Evolutionary conservation across 2,888 invertebrate species (phyloP), one percentile per base, ranked within the genome.

Genomic region (Clunio marinus): DNA sequence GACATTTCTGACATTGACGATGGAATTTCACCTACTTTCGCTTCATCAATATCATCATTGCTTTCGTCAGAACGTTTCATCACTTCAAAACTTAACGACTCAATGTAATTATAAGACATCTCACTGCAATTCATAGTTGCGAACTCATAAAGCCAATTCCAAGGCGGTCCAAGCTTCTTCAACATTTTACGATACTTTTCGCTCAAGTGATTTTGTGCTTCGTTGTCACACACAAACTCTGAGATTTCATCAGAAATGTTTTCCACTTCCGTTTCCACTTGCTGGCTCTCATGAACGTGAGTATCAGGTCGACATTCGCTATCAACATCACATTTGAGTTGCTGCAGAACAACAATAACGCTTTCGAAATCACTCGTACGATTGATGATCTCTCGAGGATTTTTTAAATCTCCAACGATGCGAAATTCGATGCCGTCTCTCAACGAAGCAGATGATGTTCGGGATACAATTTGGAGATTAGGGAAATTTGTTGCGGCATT

Each of bases 141-240:
- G 69, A 74, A 73, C 63, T 73, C 71, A 62, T 73, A 71, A n/a
- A 74, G 65, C 74, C 73, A 74, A 10, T 72, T 71, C 74, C 74
- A 74, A 5, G 74, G 74, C 10, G 74, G 73, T 1, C 73, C 73
- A 3, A 73, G 66, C 68, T 72, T 72, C 0, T 45, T 70, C 0
- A 73, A 46, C 55, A 74, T 70, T 58, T 73, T 69, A 1, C 72
- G 13, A 7, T 69, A 69, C 59, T 73, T 73, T 13, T 70, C 24
- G 0, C 70, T 59, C 0, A 72, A 4, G 7, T 45, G 24, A 15
- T 71, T 55, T 1, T 67, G 41, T 0, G 69, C 59, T n/a, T n/a
- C n/a, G 8, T 68, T 45, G 0, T 72, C 46, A 32, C 63, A 68
- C 5, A 41, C 59, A 8, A 22, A 15, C 0, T 68, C 37, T 13